phyloP scores from a whole-genome alignment of 2,888 invertebrate species.

The Platycheirus rosarum region DNA sequence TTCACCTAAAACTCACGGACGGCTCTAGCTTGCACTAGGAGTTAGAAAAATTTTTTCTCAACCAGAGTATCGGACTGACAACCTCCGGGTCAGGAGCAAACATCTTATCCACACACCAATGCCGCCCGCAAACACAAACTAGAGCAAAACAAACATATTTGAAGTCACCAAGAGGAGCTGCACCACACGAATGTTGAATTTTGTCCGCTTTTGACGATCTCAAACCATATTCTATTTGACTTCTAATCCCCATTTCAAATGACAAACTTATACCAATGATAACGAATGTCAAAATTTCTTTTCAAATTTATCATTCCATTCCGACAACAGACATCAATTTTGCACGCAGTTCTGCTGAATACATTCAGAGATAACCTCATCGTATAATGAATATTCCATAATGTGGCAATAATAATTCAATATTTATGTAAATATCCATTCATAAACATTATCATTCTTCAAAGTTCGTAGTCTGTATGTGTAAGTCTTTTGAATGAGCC shows the following conservation, averaged over 20 bases:
- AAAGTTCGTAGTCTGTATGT: not conserved
- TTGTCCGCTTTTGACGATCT: too few relatives aligned
- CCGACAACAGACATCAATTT: not conserved
- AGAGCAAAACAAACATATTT: too few relatives aligned
- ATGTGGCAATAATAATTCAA: constrained; percentile 55
- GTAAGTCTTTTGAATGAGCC: constrained; percentile 42
- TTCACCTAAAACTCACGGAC: too few relatives aligned
- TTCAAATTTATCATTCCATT: not conserved
- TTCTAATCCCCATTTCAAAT: not conserved
- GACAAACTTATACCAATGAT: not conserved
- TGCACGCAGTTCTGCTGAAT: not conserved
- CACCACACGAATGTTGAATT: too few relatives aligned
- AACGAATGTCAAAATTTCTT: not conserved
- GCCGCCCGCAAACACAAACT: too few relatives aligned
- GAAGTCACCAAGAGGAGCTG: too few relatives aligned
- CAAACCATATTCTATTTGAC: too few relatives aligned
- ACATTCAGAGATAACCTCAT: constrained; percentile 28
- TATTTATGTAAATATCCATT: constrained; percentile 52
- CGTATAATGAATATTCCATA: constrained; percentile 39
- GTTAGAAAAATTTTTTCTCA: too few relatives aligned
- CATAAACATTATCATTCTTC: constrained; percentile 56
- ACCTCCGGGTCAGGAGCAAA: too few relatives aligned
- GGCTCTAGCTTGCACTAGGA: too few relatives aligned
- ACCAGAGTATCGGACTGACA: too few relatives aligned
- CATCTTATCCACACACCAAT: too few relatives aligned